Evolutionary conservation across 2,797 vertebrate genomes (phyloP), one percentile per base, ranked within the genome.

Genomic region (Manis javanica): DNA sequence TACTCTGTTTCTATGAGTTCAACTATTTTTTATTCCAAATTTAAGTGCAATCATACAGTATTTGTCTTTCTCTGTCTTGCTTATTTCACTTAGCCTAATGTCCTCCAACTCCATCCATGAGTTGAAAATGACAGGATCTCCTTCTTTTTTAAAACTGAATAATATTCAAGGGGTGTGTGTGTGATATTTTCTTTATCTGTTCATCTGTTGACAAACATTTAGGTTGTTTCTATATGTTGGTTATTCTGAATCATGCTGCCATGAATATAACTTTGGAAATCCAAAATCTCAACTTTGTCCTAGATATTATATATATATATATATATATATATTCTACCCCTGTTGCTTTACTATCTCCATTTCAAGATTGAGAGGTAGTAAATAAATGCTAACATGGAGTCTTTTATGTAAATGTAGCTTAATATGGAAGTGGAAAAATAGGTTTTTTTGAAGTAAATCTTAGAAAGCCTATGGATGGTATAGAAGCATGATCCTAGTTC

Each of bases 191-290:
- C 49, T 66, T 66, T 66, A 59, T 59, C 23, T n/a, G 87, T 83
- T 75, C 12, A 11, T 61, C 77, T 19, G 5, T 15, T 66, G 59
- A 75, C 75, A 51, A 24, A 87, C 12, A 51, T 75, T 74, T 87
- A 75, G 34, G 59, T 29, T 83, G 69, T 84, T 94, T 68, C 39
- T 39, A 9, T 57, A 83, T 84, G 19, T 68, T 84, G n/a, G 15
- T 19, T 77, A 51, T 83, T 75, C 5, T 89, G 87, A 84, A 68
- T 59, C 84, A 90, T 77, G 39, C 69, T 77, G 24, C 69, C 75
- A n/a, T n/a, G n/a, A 92, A 77, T 16, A 34, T 82, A 95, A 79
- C 63, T 85, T 75, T 64, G 46, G 71, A 90, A 81, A 15, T 91
- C 31, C 74, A 64, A 49, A 82, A 83, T 57, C 46, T 69, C 53